A percentile compares a stretch with the other conserved stretches of the same genome.
These are phyloP conservation scores for Philopedon plagiatum DNA, from an alignment of 2,888 invertebrate species.

Conservation along the genomic window DNA sequence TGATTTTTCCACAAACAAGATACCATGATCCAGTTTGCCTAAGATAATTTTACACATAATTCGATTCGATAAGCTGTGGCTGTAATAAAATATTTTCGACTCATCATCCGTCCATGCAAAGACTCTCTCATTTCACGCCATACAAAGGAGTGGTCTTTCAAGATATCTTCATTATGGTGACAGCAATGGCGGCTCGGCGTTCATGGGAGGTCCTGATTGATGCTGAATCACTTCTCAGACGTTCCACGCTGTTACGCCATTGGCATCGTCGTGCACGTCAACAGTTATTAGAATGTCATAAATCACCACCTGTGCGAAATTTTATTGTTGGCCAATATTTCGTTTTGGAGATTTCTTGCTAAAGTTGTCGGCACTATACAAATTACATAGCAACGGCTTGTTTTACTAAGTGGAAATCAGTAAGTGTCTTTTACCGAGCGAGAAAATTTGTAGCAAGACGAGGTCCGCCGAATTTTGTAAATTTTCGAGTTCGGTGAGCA, in stretches of 20 bases:
- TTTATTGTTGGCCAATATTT: background rate
- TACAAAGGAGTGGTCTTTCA: slow-evolving; percentile 60
- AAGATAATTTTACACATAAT: too few relatives aligned
- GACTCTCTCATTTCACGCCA: slow-evolving; percentile 1
- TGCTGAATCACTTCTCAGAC: slow-evolving; percentile 5
- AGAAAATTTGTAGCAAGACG: too few relatives aligned
- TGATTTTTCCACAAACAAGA: too few relatives aligned
- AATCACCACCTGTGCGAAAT: slow-evolving; percentile 4
- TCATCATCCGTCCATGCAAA: background rate
- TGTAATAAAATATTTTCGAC: too few relatives aligned
- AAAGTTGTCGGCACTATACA: background rate
- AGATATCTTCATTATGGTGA: slow-evolving; percentile 67
- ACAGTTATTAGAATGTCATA: slow-evolving; percentile 5
- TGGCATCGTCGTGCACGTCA: background rate
- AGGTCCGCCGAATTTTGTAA: too few relatives aligned
- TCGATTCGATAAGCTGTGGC: too few relatives aligned
- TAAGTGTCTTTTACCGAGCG: too few relatives aligned
- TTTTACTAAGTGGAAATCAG: too few relatives aligned
- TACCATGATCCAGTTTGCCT: too few relatives aligned
- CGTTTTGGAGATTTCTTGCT: background rate
- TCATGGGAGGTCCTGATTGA: slow-evolving; percentile 62
- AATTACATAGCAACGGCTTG: background rate
- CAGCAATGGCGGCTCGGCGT: slow-evolving; percentile 60
- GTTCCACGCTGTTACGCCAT: background rate
- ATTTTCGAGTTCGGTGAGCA: too few relatives aligned